Conservation (phyloP, 2,888 invertebrate genomes). For the Chaitophorus viminalis region DNA sequence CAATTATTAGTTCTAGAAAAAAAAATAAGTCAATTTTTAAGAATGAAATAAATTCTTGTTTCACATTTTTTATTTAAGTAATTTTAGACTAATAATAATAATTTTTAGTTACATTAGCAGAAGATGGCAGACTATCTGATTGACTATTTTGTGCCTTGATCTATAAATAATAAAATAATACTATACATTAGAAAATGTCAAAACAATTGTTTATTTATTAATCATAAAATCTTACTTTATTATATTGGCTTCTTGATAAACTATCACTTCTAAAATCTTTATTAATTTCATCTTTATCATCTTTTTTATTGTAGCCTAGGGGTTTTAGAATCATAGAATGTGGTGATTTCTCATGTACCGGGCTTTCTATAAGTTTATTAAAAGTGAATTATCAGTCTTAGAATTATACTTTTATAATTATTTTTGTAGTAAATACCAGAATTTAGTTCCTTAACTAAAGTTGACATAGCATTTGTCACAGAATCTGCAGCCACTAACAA, state of each 20-base stretch:
- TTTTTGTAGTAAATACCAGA: slow-evolving; percentile 63
- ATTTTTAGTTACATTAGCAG: slow-evolving; percentile 46
- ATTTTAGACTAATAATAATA: slow-evolving; percentile 7
- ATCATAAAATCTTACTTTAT: slow-evolving; percentile 35
- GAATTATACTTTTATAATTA: background rate
- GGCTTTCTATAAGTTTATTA: slow-evolving; percentile 6
- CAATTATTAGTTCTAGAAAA: no score
- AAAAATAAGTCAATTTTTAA: no score
- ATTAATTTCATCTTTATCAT: slow-evolving; percentile 40
- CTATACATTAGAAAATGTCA: background rate
- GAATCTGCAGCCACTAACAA: slow-evolving; percentile 95
- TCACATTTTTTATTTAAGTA: no score
- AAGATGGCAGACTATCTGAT: slow-evolving; percentile 16
- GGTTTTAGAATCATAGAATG: slow-evolving; percentile 34
- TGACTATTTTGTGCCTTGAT: slow-evolving; percentile 25
- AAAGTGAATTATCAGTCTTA: background rate
- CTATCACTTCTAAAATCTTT: slow-evolving; percentile 54
- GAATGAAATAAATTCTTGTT: no score
- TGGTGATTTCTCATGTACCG: slow-evolving; percentile 38
- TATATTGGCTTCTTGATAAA: slow-evolving; percentile 52
- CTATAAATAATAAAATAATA: slow-evolving; percentile 27
- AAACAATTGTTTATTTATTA: background rate
- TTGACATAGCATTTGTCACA: slow-evolving; percentile 97
- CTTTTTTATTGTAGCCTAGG: slow-evolving; percentile 32
- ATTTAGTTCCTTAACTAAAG: slow-evolving; percentile 94